Percentiles rank a stretch among this genome's conserved stretches.
phyloP scores from a whole-genome alignment of 2,797 vertebrate species.

The Alectoris magna region DNA sequence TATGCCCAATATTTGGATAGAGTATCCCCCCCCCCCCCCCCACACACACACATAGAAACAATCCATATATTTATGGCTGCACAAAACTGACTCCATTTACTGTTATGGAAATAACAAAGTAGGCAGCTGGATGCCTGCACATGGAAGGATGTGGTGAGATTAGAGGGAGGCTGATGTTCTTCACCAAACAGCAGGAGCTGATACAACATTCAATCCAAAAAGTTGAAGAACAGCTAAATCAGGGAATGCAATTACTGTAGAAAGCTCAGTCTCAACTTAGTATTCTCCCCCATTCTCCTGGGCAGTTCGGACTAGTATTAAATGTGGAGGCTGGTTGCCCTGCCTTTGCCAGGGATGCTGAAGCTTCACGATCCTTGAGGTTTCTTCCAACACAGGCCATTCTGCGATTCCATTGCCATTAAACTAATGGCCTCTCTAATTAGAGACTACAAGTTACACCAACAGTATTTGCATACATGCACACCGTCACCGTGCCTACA shows the following conservation, averaged over 20 bases:
- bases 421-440: conserved; percentile 24
- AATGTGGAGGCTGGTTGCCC: too few relatives aligned
- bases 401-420: not conserved
- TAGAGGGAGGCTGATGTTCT: not conserved
- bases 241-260: not conserved
- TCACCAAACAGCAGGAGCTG: not conserved
- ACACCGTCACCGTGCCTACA: not conserved
- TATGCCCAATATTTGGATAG: not conserved
- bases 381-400: too few relatives aligned
- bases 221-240: conserved; percentile 15
- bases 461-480: not conserved
- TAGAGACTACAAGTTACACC: conserved; percentile 13
- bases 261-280: not conserved
- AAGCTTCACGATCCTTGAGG: too few relatives aligned
- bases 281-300: not conserved
- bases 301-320: too few relatives aligned
- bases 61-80: not conserved
- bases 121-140: not conserved
- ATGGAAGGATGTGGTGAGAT: not conserved
- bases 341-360: too few relatives aligned
- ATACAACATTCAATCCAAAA: not conserved
- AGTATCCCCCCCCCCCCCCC: not conserved
- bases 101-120: not conserved
- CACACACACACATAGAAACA: not conserved
- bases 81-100: not conserved